Percentiles rank a stretch among this genome's conserved stretches.
These are phyloP conservation scores for Oreochromis niloticus DNA, from an alignment of 2,113 vertebrate species.

Conservation along the genomic window DNA sequence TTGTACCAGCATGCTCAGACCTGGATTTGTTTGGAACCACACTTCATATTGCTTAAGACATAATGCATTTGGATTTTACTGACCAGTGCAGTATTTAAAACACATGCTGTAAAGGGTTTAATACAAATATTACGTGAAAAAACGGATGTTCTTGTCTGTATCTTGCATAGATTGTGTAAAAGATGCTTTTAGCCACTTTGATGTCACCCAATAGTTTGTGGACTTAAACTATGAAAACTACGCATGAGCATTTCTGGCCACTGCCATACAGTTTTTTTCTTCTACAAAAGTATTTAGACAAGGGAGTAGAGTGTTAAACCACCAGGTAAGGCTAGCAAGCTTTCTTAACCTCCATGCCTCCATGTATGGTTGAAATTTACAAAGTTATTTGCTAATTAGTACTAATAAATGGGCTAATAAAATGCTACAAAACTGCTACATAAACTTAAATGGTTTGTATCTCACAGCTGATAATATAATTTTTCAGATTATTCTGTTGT, in stretches of 20 bases:
- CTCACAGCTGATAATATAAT: background rate
- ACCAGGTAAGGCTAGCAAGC: background rate
- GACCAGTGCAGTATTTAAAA: background rate
- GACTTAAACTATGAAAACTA: background rate
- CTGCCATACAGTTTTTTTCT: background rate
- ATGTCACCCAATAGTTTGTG: background rate
- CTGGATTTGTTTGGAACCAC: background rate
- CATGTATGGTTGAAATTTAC: background rate
- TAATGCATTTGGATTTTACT: background rate
- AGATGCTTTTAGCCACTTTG: background rate
- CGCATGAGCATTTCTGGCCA: background rate
- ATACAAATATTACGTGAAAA: background rate
- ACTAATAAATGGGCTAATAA: background rate
- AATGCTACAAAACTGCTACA: background rate
- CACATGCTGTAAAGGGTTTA: background rate
- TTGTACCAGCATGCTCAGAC: background rate
- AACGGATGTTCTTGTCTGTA: accelerated
- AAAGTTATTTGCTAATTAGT: background rate
- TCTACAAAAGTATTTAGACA: background rate
- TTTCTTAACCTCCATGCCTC: background rate
- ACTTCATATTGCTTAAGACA: background rate
- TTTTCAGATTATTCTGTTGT: background rate
- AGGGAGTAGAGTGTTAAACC: background rate
- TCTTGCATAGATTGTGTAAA: background rate
- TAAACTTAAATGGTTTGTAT: background rate